Conservation (phyloP, 35 echinoderm and acorn worm species). For the Lytechinus variegatus region DNA sequence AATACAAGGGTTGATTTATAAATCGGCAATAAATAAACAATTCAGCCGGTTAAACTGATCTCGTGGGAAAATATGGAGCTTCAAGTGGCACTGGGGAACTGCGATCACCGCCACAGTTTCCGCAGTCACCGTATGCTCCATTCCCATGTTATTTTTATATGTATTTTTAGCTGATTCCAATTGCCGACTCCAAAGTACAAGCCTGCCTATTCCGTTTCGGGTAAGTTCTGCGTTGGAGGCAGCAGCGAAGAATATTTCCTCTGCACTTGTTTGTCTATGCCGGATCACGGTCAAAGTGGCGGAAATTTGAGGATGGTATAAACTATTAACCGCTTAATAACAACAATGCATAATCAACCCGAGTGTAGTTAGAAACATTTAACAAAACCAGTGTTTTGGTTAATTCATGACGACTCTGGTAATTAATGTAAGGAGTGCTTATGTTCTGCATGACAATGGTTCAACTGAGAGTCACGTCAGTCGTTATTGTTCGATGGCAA, state of each 20-base stretch:
- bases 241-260: slow-evolving; percentile 30
- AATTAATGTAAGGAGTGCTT: background rate
- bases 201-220: background rate
- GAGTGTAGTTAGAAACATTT: background rate
- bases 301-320: slow-evolving; percentile 6
- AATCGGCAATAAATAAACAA: slow-evolving; percentile 7
- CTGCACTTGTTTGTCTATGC: background rate
- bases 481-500: no score
- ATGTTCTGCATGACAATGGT: background rate
- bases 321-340: slow-evolving; percentile 2
- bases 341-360: background rate
- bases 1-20: no score
- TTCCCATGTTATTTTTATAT: background rate
- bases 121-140: background rate
- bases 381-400: background rate
- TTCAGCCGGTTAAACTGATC: background rate
- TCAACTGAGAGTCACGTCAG: background rate
- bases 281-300: slow-evolving; percentile 6
- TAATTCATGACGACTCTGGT: background rate
- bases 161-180: background rate
- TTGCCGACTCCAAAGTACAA: background rate
- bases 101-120: background rate
- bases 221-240: background rate
- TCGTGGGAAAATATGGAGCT: slow-evolving; percentile 22
- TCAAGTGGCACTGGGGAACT: slow-evolving; percentile 19